Evolutionary conservation across 2,888 invertebrate genomes (phyloP).

Genomic region (Graphium colonna): DNA sequence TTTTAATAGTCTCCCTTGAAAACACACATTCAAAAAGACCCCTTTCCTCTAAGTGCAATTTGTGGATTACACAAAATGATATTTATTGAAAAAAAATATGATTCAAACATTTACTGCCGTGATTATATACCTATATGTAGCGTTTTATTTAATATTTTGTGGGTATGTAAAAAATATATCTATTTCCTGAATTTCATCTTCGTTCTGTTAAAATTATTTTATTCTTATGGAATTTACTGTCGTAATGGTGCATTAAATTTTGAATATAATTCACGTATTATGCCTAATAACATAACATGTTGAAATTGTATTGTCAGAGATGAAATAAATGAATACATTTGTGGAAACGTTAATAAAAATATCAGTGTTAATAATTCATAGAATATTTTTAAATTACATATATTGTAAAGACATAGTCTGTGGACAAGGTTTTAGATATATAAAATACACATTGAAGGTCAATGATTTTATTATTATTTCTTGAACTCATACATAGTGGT

Average conservation of each 20-base stretch:
- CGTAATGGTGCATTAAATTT: constrained; percentile 38
- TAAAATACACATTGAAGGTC: background rate
- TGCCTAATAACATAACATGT: constrained; percentile 35
- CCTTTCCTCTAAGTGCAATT: too few species aligned
- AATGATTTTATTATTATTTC: too few species aligned
- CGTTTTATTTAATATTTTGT: too few species aligned
- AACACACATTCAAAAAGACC: too few species aligned
- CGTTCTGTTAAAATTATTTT: constrained; percentile 2
- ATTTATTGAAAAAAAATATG: too few species aligned
- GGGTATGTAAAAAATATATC: too few species aligned
- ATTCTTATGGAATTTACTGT: constrained; percentile 17
- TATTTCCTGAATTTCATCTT: too few species aligned
- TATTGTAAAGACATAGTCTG: constrained; percentile 28
- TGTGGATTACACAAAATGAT: too few species aligned
- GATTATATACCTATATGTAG: too few species aligned
- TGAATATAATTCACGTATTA: constrained; percentile 29
- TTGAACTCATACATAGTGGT: too few species aligned
- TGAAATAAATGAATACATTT: constrained; percentile 28
- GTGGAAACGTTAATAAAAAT: constrained; percentile 29
- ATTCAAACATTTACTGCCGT: too few species aligned
- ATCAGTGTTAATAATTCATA: constrained; percentile 35
- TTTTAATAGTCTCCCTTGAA: too few species aligned
- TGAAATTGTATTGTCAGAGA: constrained; percentile 25
- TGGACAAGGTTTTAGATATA: constrained; percentile 30
- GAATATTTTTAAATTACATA: constrained; percentile 31